Evolutionary conservation across 2,113 vertebrate genomes (phyloP).

Genomic region (Lamprotornis superbus): DNA sequence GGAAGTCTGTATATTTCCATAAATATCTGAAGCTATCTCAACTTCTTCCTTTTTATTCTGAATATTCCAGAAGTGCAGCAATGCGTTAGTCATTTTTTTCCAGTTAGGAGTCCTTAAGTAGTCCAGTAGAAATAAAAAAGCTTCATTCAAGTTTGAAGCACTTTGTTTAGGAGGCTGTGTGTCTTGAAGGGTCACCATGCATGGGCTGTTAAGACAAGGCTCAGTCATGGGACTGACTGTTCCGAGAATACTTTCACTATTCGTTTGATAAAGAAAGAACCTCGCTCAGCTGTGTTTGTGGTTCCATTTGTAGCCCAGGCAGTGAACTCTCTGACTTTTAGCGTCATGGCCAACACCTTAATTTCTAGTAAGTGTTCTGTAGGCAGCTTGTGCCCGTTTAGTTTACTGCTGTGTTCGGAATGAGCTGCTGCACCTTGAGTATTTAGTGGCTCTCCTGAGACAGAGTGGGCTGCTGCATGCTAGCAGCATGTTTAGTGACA

Average conservation of each 20-base stretch:
- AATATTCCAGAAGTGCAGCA: neutral
- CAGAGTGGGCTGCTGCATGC: neutral
- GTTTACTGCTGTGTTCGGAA: neutral
- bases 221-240: constrained; percentile 51
- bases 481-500: neutral
- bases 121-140: constrained; percentile 3
- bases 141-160: constrained; percentile 31
- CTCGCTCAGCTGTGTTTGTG: neutral
- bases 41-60: neutral
- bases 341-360: neutral
- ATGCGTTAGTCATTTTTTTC: neutral
- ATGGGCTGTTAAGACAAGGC: constrained; percentile 48
- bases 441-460: neutral
- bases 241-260: constrained; percentile 36
- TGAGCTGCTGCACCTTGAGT: neutral
- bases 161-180: constrained; percentile 9
- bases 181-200: constrained; percentile 45
- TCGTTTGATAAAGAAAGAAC: constrained; percentile 47
- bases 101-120: neutral
- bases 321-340: neutral
- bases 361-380: neutral
- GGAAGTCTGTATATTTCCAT: neutral
- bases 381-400: neutral
- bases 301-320: neutral
- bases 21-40: neutral